Base-by-base conservation (phyloP, 2,888 invertebrate genomes). In the Argyresthia albistria region DNA sequence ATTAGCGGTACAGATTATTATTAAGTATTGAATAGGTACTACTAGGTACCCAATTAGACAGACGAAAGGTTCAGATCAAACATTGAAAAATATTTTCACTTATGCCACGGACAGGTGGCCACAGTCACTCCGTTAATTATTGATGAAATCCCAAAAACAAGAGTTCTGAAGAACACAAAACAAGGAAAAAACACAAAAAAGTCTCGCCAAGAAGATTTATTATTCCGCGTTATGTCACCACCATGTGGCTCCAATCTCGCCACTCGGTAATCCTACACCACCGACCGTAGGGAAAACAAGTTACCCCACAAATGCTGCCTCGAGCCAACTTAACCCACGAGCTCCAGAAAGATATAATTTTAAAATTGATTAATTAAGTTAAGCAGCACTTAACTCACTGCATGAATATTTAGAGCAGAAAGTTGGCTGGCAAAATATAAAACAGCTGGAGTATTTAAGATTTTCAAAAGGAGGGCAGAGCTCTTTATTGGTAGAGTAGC, bases 161-260 rank as follows among this genome's bases (percentile, higher is more conserved):
- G 25, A 25, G 3, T 25, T 43, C 51, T 46, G 49, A 52, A 53
- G 52, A 39, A 51, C 49, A n/a, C 54, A 55, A 64, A 67, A 64
- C 69, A 61, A 61, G 59, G 63, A 69, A 59, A 64, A 59, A 56
- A 43, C 55, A 58, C 55, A 62, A 4, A 25, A n/a, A 25, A 25
- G 66, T 64, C 64, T 67, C 66, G 66, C 64, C 63, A 63, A 64
- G 57, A 57, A 69, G 70, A 76, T 76, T 74, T 73, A 79, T 72
- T 58, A 60, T 60, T 58, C 50, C 42, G 47, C 14, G 51, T 54
- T 16, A 12, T 36, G 10, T 45, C 46, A 6, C 39, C 45, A 45
- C 64, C 63, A 61, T 61, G 60, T 68, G 71, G 64, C 67, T 63
- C 60, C 62, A 64, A 69, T 71, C 66, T 60, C 54, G 54, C 56